Base-by-base conservation (phyloP, 2,888 invertebrate genomes). In the Philaethria dido region DNA sequence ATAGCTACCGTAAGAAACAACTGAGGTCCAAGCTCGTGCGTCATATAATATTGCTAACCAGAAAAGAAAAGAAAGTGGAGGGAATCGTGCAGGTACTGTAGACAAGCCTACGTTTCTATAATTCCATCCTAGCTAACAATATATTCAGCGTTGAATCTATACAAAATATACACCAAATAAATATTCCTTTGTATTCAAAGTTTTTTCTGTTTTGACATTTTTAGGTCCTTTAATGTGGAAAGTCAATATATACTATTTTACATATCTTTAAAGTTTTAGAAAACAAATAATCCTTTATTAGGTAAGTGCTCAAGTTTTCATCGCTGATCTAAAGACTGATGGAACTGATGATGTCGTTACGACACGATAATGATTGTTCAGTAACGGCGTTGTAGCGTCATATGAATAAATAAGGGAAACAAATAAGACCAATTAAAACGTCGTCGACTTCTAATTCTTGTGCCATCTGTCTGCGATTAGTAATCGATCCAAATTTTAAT, bases 351-450 rank as follows among this genome's bases (percentile, higher is more conserved):
- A 64, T 59, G 48, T 39, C 18, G n/a, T 59, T 59, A 64, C 54
- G 78, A 78, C 73, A 72, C 75, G 71, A 68, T 74, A 76, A 78
- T 73, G 62, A 71, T 54, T 72, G 74, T 72, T 72, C 74, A 73
- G 75, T 78, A 76, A 73, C 69, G 11, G 52, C 29, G 52, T 18
- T 16, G 22, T 5, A 39, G 70, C 69, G 33, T 22, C 59, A 50
- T 73, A 73, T 74, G 75, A 71, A 75, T 71, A 77, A 77, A 78
- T 74, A 78, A 72, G 66, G 63, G 66, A 59, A 66, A 77, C 71
- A 72, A 63, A 72, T 66, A 71, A 69, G 71, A 62, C 57, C 66
- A 72, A 75, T 78, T 74, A 71, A 72, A 69, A 68, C 62, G 71
- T 77, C 74, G 64, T 72, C 76, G 60, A 55, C 57, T 62, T 61